Conservation (phyloP, 2,113 vertebrate species). For the Phycodurus eques region DNA sequence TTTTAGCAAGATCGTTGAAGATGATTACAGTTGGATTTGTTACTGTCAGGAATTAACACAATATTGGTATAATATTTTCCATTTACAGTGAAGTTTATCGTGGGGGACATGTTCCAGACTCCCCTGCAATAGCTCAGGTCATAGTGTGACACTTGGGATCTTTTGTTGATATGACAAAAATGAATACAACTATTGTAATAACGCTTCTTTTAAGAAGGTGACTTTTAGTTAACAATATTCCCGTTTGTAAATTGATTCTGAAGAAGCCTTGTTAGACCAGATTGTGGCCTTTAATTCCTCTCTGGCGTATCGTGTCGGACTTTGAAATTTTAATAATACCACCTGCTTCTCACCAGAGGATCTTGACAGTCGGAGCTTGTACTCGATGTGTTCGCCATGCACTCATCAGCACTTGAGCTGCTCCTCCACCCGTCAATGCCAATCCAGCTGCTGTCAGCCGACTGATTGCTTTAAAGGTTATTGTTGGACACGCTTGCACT, state of each 20-base stretch:
- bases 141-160: background rate
- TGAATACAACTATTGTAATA: background rate
- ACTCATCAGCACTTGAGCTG: slow-evolving; percentile 3
- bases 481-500: background rate
- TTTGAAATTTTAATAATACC: slow-evolving; percentile 5
- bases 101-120: background rate
- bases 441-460: background rate
- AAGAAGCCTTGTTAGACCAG: background rate
- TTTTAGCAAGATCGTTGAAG: too few species aligned
- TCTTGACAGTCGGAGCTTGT: background rate
- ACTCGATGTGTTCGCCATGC: background rate
- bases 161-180: background rate
- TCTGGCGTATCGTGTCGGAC: background rate
- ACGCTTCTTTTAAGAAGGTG: background rate
- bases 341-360: background rate
- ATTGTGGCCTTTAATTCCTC: background rate
- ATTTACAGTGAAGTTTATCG: background rate
- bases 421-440: background rate
- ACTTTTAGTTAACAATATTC: background rate
- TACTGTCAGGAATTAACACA: too few species aligned
- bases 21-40: too few species aligned
- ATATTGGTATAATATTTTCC: background rate
- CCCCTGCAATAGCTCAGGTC: background rate
- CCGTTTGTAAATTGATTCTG: background rate
- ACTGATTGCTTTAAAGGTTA: slow-evolving; percentile 1